A percentile compares a stretch with the other conserved stretches of the same genome.
phyloP scores from a whole-genome alignment of 2,113 vertebrate genomes.

The Nesogale talazaci region DNA sequence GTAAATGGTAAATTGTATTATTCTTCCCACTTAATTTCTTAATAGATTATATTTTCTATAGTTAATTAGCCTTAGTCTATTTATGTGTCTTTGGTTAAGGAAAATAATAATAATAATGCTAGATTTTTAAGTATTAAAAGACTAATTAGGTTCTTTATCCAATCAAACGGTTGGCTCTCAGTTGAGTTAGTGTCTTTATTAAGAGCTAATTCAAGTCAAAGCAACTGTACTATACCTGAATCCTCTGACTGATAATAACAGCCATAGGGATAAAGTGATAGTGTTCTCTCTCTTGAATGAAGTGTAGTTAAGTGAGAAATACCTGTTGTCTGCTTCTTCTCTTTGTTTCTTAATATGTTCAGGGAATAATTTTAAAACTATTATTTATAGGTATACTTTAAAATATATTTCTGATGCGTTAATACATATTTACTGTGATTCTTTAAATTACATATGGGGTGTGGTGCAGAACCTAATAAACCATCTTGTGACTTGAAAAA shows the following conservation, averaged over 20 bases:
- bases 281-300: slow-evolving; percentile 50
- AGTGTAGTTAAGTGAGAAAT: slow-evolving; percentile 79
- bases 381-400: slow-evolving; percentile 23
- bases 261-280: background rate
- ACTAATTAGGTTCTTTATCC: slow-evolving; percentile 35
- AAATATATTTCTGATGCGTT: slow-evolving; percentile 25
- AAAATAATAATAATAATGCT: slow-evolving; percentile 8
- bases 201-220: background rate
- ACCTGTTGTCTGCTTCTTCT: slow-evolving; percentile 69
- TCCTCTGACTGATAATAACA: background rate
- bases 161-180: slow-evolving; percentile 44
- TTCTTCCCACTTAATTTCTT: slow-evolving; percentile 40
- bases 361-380: slow-evolving; percentile 45
- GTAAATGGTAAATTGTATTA: slow-evolving; percentile 50
- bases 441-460: slow-evolving; percentile 16
- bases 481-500: slow-evolving; percentile 54
- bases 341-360: slow-evolving; percentile 45
- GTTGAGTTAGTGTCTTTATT: slow-evolving; percentile 22
- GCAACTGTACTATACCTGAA: background rate
- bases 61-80: background rate
- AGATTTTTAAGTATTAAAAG: slow-evolving; percentile 10
- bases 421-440: slow-evolving; percentile 22
- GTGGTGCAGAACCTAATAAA: slow-evolving; percentile 26
- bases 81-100: slow-evolving; percentile 49
- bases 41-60: slow-evolving; percentile 45